Evolutionary conservation across 2,113 vertebrate species (phyloP).

Genomic region (Hystrix brachyura): DNA sequence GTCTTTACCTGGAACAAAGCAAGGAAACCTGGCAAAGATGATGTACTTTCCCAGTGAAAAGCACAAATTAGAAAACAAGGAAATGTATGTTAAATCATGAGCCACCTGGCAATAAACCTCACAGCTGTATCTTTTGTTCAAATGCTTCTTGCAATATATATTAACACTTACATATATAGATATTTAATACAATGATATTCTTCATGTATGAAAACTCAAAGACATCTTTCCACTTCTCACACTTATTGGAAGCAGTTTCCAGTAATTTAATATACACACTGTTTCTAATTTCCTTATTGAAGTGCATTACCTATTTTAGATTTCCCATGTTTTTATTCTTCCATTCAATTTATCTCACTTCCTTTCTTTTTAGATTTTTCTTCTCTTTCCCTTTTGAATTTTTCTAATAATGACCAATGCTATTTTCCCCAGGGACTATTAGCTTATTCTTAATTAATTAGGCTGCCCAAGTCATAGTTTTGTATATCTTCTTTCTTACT

Average conservation of each 20-base stretch:
- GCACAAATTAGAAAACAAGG: neutral
- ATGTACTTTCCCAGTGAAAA: neutral
- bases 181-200: neutral
- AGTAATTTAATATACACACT: neutral
- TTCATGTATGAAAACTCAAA: neutral
- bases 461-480: neutral
- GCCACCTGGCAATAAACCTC: neutral
- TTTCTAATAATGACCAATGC: neutral
- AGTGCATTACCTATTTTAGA: neutral
- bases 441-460: neutral
- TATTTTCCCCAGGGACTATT: neutral
- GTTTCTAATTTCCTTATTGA: neutral
- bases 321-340: neutral
- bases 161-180: neutral
- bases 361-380: neutral
- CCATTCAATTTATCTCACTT: neutral
- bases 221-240: neutral
- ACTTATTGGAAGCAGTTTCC: neutral
- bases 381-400: neutral
- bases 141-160: neutral
- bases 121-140: neutral
- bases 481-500: neutral
- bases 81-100: neutral
- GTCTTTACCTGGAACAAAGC: neutral
- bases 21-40: neutral